Conservation (phyloP, 1,140 invertebrate genomes). For the Probaryconus sp. region DNA sequence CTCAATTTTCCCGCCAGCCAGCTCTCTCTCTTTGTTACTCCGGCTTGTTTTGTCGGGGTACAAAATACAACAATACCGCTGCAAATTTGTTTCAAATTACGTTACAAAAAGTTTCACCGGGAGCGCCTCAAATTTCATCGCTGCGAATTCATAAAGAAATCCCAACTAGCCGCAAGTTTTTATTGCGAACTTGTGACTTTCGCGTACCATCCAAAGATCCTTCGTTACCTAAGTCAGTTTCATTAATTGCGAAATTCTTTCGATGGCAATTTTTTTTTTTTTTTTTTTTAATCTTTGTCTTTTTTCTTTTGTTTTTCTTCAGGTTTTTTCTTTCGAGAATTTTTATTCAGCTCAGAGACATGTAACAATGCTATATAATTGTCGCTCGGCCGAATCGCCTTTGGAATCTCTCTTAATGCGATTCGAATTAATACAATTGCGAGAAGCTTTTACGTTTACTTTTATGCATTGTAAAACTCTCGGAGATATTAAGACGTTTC, state of each 20-base stretch:
- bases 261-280: slow-evolving; percentile 26
- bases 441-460: slow-evolving; percentile 6
- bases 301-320: slow-evolving; percentile 1
- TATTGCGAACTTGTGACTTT: too few species aligned
- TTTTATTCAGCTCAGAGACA: too few species aligned
- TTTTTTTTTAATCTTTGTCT: slow-evolving; percentile 1
- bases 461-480: slow-evolving; percentile 31
- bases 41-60: too few species aligned
- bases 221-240: too few species aligned
- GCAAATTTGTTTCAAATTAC: background rate
- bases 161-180: too few species aligned
- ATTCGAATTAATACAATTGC: slow-evolving; percentile 39
- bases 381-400: background rate
- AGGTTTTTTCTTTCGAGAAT: background rate
- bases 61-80: too few species aligned
- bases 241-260: slow-evolving; percentile 42
- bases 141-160: slow-evolving; percentile 22
- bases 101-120: slow-evolving; percentile 2
- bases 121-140: slow-evolving; percentile 17
- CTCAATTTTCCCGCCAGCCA: too few species aligned
- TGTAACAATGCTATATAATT: too few species aligned
- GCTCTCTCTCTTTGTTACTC: too few species aligned
- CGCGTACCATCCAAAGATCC: too few species aligned
- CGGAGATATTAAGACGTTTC: slow-evolving; percentile 44
- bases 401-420: slow-evolving; percentile 23